Evolutionary conservation across 1,140 invertebrate genomes (phyloP), one percentile per base, ranked within the genome.

Genomic region (Drosophila trapezifrons): DNA sequence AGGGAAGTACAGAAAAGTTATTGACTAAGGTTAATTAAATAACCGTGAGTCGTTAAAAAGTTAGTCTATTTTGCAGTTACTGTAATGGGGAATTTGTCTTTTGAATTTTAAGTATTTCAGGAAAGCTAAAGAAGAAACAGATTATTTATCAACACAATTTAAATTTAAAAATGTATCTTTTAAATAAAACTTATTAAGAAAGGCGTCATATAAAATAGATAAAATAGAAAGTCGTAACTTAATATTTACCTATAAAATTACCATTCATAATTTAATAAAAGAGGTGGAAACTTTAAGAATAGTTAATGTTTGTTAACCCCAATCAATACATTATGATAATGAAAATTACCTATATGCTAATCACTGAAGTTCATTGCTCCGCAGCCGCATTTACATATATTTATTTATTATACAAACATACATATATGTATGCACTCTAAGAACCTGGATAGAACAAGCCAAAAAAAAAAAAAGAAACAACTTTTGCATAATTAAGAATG

Each of bases 311-410:
- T 42, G 22, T 18, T 25, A 40, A n/a, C 13, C 17, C 32, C 32
- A 67, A 18, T 64, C n/a, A 42, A 35, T 15, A 64, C 29, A 32
- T 10, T 13, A 18, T 32, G 18, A 70, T 40, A 12, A 49, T 38
- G 12, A 7, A 8, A 8, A 29, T 29, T 29, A 29, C 17, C 32
- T 4, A 71, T 71, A 71, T 70, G 65, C 65, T 70, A 70, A 71
- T 70, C 25, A 9, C 12, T 20, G 25, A 35, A 54, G 80, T 84
- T 86, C 75, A 86, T 25, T 81, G 75, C 10, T 69, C 81, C 81
- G 46, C 67, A 38, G 60, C 20, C 60, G 45, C 35, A 52, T 52
- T 46, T 22, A 62, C 55, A 57, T 38, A 46, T n/a, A 46, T 25
- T 47, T 25, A 32, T 32, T 32, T 32, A 32, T 32, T 32, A 55